Conservation (phyloP, 2,888 invertebrate species). For the Limnephilus auricula region DNA sequence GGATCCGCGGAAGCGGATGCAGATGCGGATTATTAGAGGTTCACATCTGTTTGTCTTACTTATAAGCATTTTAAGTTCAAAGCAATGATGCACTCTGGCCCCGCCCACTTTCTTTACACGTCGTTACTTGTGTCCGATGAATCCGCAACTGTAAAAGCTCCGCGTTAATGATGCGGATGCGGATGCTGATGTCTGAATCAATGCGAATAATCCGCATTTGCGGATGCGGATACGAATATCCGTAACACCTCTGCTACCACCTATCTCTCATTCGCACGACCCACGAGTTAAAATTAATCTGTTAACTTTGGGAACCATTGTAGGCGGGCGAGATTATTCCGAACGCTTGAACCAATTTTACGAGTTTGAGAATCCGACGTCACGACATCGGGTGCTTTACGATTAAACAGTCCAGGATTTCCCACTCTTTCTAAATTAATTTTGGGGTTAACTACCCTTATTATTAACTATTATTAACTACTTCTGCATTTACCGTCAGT, state of each 20-base stretch:
- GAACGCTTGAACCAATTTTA: slow-evolving; percentile 36
- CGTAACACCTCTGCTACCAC: neutral
- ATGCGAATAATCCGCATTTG: no score
- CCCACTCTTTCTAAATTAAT: slow-evolving; percentile 20
- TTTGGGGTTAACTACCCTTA: slow-evolving; percentile 23
- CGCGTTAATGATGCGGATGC: no score
- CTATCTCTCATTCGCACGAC: neutral
- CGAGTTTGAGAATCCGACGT: slow-evolving; percentile 12
- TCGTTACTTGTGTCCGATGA: no score
- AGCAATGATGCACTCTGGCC: no score
- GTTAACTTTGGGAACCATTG: slow-evolving; percentile 2
- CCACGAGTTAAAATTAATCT: neutral
- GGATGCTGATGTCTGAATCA: no score
- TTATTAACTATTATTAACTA: neutral
- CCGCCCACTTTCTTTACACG: no score
- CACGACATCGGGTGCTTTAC: slow-evolving; percentile 44
- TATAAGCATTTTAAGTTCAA: no score
- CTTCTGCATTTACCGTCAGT: neutral
- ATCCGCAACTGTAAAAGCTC: no score
- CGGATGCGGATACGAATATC: no score
- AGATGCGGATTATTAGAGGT: no score
- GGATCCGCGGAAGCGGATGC: no score
- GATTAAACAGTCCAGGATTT: slow-evolving; percentile 4
- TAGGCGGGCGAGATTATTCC: neutral
- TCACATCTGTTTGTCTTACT: no score